Evolutionary conservation across 2,888 invertebrate genomes (phyloP), one percentile per base, ranked within the genome.

Genomic region (Drosophila sordidapex): DNA sequence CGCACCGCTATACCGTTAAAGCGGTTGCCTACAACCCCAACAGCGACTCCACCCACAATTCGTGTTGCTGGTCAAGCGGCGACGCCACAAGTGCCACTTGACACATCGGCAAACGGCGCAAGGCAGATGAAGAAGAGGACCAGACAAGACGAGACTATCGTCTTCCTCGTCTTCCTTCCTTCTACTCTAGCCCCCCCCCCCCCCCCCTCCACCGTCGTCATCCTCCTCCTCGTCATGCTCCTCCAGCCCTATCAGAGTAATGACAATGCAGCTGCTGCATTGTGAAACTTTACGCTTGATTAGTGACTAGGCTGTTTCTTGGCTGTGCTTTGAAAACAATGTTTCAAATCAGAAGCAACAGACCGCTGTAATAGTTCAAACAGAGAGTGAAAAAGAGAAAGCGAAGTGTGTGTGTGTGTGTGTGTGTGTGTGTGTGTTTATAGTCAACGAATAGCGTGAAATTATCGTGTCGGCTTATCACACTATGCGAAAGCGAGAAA

Each of bases 71-170:
- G 65, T 65, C 65, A 65, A 56, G 67, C 46, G 62, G 53, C 52
- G 58, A 56, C 61, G 74, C 81, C 78, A 75, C 80, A 81, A 80
- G 81, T 75, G 80, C 81, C 78, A 81, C 80, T 80, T 80, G 79
- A 76, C 79, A 68, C 80, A 79, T 63, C 56, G 53, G 53, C 64
- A 52, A 27, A 31, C 13, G 38, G n/a, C n/a, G 31, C 35, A 15
- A 25, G 21, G n/a, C 29, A 10, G 10, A 40, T 27, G 4, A 13
- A 13, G 25, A 18, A 46, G 13, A 43, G 40, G 25, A 5, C 8
- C 4, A 38, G 33, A 13, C 31, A 70, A 29, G 10, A 11, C n/a
- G n/a, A 51, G 7, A 46, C 21, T 21, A 21, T 7, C 21, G 13
- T 46, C 46, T 13, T 46, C 7, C 21, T 46, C 13, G 46, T n/a